phyloP scores from a whole-genome alignment of 2,113 vertebrate genomes.

The Diadophis punctatus region DNA sequence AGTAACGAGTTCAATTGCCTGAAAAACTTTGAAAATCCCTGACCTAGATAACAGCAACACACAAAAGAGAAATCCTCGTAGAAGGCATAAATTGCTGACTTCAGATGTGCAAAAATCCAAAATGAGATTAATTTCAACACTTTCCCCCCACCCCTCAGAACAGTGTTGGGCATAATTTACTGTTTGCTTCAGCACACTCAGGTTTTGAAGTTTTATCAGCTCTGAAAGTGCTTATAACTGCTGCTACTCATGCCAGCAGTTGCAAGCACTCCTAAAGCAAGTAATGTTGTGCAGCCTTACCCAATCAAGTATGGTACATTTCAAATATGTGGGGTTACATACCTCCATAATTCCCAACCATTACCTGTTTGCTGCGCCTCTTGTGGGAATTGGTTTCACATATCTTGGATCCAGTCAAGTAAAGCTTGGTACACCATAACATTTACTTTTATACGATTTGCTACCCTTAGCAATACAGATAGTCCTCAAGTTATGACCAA shows the following conservation, averaged over 20 bases:
- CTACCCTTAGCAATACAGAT: background rate
- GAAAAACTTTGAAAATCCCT: background rate
- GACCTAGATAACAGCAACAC: background rate
- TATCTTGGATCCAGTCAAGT: background rate
- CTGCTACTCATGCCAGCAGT: background rate
- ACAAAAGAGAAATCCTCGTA: background rate
- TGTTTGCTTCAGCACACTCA: background rate
- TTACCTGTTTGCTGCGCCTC: background rate
- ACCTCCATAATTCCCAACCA: background rate
- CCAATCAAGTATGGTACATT: background rate
- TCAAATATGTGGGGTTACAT: background rate
- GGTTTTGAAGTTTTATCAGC: background rate
- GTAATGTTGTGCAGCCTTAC: background rate
- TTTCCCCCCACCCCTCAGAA: background rate
- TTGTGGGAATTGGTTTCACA: background rate
- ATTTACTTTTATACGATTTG: background rate
- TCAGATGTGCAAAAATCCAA: slow-evolving; percentile 1
- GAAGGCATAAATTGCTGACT: slow-evolving; percentile 5
- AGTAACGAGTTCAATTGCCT: background rate
- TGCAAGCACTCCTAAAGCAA: background rate
- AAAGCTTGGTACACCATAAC: background rate
- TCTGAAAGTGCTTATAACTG: background rate
- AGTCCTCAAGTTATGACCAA: no score
- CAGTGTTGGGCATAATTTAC: background rate
- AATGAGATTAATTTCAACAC: background rate